A percentile compares a stretch with the other conserved stretches of the same genome.
These are phyloP conservation scores for Nudaria mundana DNA, from an alignment of 2,888 invertebrate genomes.

Conservation along the genomic window DNA sequence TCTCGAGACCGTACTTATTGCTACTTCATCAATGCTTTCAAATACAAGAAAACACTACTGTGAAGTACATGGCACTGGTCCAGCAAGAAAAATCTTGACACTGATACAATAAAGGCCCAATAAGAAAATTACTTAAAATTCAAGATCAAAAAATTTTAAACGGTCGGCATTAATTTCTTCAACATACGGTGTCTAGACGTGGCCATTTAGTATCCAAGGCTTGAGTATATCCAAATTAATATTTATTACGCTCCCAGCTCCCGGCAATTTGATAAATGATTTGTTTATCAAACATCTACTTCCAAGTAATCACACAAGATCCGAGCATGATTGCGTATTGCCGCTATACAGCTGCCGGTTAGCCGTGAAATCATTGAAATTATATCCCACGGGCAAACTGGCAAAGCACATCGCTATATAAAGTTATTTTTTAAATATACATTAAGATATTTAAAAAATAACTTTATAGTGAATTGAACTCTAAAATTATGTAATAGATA, in stretches of 20 bases:
- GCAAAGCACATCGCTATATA: too few species aligned
- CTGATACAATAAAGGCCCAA: too few species aligned
- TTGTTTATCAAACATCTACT: constrained; percentile 73
- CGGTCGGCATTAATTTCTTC: too few species aligned
- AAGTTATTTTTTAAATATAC: neutral
- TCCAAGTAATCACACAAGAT: constrained; percentile 63
- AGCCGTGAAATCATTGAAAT: constrained; percentile 63
- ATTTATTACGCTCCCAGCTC: constrained; percentile 38
- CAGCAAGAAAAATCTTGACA: too few species aligned
- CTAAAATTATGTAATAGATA: too few species aligned
- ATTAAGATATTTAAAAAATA: neutral
- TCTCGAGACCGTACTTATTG: too few species aligned
- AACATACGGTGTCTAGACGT: constrained; percentile 28
- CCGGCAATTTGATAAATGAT: constrained; percentile 68
- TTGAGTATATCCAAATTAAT: constrained; percentile 27
- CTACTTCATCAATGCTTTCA: too few species aligned
- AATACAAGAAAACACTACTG: too few species aligned
- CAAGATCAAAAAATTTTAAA: too few species aligned
- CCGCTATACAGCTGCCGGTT: constrained; percentile 66
- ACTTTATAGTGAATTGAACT: too few species aligned
- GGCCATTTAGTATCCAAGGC: constrained; percentile 13
- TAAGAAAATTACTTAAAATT: too few species aligned
- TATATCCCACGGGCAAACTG: constrained; percentile 61
- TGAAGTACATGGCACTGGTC: too few species aligned
- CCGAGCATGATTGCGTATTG: constrained; percentile 54